Evolutionary conservation across 2,113 vertebrate genomes (phyloP).

Genomic region (Xiphias gladius): DNA sequence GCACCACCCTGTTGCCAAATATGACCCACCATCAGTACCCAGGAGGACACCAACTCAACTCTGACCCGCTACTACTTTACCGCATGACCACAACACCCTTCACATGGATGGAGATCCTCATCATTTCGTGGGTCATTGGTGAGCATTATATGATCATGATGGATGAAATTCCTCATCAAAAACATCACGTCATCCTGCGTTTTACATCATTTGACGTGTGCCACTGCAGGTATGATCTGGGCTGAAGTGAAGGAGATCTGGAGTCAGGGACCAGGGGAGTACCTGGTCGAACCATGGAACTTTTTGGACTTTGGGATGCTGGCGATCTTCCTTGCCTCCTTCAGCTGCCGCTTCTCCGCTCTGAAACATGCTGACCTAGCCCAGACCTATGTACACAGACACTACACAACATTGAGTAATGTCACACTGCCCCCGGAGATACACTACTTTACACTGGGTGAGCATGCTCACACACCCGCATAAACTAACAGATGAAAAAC

Average conservation of each 20-base stretch:
- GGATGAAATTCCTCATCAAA: neutral
- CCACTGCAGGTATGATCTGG: constrained; percentile 95
- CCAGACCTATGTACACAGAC: constrained; percentile 89
- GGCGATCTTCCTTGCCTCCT: constrained; percentile 96
- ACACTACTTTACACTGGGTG: constrained; percentile 94
- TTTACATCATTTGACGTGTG: neutral
- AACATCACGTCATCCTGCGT: neutral
- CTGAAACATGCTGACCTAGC: constrained; percentile 92
- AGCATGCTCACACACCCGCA: constrained; percentile 71
- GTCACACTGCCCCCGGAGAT: constrained; percentile 90
- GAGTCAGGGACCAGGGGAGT: constrained; percentile 97
- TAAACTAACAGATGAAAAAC: constrained; percentile 17
- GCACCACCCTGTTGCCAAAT: constrained; percentile 91
- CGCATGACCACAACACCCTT: constrained; percentile 96
- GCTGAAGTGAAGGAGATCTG: constrained; percentile 99
- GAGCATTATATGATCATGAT: neutral
- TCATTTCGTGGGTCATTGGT: constrained; percentile 99
- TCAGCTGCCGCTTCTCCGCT: constrained; percentile 95
- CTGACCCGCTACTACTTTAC: constrained; percentile 85
- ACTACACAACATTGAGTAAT: constrained; percentile 89
- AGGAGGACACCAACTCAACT: neutral
- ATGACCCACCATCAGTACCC: constrained; percentile 89
- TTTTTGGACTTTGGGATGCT: constrained; percentile 99
- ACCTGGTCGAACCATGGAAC: constrained; percentile 97
- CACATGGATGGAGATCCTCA: constrained; percentile 98